Conservation (phyloP, 2,888 invertebrate genomes). For the Pseudococcus viburni region DNA sequence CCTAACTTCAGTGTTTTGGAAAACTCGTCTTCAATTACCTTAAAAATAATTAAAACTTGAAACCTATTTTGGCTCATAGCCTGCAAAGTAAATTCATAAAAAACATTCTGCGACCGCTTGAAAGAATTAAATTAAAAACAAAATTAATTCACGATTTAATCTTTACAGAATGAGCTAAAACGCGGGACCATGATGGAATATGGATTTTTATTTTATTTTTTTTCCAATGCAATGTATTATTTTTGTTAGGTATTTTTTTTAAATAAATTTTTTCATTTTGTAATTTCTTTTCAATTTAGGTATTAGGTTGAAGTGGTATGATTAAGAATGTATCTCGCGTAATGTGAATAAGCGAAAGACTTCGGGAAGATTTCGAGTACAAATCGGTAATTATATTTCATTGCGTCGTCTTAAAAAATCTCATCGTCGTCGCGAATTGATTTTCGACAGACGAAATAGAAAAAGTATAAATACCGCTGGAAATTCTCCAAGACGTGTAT, state of each 20-base stretch:
- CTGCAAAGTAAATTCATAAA: background rate
- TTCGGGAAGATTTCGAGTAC: background rate
- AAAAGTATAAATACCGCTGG: background rate
- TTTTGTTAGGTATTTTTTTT: slow-evolving; percentile 38
- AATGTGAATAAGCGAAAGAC: background rate
- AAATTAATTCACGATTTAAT: background rate
- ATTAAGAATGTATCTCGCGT: background rate
- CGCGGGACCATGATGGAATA: slow-evolving; percentile 18
- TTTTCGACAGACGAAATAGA: background rate
- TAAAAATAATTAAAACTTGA: no score
- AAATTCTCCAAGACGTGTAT: background rate
- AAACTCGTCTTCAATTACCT: no score
- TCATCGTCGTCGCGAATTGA: background rate
- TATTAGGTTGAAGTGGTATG: background rate
- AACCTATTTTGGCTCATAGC: background rate
- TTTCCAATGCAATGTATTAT: slow-evolving; percentile 21
- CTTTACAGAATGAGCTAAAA: slow-evolving; percentile 31
- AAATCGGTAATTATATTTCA: slow-evolving; percentile 11
- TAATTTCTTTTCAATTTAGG: slow-evolving; percentile 16
- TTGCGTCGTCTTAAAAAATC: background rate
- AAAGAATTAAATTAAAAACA: background rate
- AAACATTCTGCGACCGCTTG: background rate
- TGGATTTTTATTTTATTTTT: background rate
- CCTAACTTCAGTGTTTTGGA: no score
- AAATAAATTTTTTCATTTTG: slow-evolving; percentile 34